Evolutionary conservation across 1,140 invertebrate genomes (phyloP).

Genomic region (Leucophenga varia): DNA sequence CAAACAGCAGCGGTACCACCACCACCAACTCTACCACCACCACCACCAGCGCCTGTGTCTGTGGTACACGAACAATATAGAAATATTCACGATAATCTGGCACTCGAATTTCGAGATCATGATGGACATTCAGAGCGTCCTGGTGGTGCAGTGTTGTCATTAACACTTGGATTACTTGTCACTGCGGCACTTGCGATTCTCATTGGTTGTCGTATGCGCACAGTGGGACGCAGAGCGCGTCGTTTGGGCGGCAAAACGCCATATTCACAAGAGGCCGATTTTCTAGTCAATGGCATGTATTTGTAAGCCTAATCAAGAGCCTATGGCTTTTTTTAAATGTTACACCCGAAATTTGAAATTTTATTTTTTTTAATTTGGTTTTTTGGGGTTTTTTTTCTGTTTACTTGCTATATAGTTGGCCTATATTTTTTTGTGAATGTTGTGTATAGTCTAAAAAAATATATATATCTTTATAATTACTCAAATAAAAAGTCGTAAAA

Average conservation of each 20-base stretch:
- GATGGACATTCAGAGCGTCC: slow-evolving; percentile 69
- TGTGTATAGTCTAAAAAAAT: no score
- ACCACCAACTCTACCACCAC: slow-evolving; percentile 20
- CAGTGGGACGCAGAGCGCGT: slow-evolving; percentile 71
- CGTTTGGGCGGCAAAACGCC: slow-evolving; percentile 73
- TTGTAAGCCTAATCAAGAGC: slow-evolving; percentile 67
- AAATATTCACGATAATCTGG: slow-evolving; percentile 49
- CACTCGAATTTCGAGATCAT: slow-evolving; percentile 56
- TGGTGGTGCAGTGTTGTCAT: slow-evolving; percentile 80
- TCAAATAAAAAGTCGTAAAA: no score
- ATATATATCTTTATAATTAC: no score
- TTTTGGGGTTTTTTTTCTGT: no score
- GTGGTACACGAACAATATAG: slow-evolving; percentile 51
- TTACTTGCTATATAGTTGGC: no score
- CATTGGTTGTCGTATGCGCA: slow-evolving; percentile 77
- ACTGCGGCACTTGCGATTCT: slow-evolving; percentile 73
- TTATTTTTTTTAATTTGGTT: no score
- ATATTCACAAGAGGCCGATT: slow-evolving; percentile 94
- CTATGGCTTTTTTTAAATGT: no score
- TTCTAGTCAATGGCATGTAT: slow-evolving; percentile 97
- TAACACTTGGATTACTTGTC: slow-evolving; percentile 67
- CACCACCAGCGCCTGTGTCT: slow-evolving; percentile 15
- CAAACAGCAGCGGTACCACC: slow-evolving; percentile 9
- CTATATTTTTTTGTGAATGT: no score
- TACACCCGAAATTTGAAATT: no score